Evolutionary conservation across 2,888 invertebrate species (phyloP), one percentile per base, ranked within the genome.

Genomic region (Scelioninae gen. 1): DNA sequence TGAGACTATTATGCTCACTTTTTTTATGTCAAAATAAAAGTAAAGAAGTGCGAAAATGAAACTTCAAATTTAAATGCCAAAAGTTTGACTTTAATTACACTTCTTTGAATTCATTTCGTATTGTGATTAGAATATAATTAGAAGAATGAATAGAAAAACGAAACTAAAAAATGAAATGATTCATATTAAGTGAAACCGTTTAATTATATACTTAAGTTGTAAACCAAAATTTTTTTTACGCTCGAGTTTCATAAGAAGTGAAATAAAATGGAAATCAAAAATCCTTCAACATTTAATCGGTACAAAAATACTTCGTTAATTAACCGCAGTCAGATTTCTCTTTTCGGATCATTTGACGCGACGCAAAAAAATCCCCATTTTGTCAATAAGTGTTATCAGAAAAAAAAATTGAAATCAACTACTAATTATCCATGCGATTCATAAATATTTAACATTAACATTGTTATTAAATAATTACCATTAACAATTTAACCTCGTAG

Each of bases 401-500:
- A 60, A 38, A 51, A 45, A 43, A 49, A 16, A 0, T 29, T 58
- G 31, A 43, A 77, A 77, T 69, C 47, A n/a, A 15, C 32, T 10
- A 23, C 32, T 62, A 60, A 68, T 77, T 62, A 32, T 56, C 13
- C 40, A 40, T 9, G 23, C 63, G 34, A 65, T 69, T 69, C 63
- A 62, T 55, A 62, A 75, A 63, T 55, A 68, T 62, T 80, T 58
- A 66, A 31, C 60, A 66, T 66, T 60, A 69, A 75, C 69, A 81
- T 81, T 75, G 80, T 81, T 69, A 81, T 81, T 69, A 68, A 81
- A 81, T 75, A 75, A 75, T 81, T 69, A 63, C 34, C 58, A 75
- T 56, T 49, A 56, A 81, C 49, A 53, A 75, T 81, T 81, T 75
- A 80, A 75, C 74, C 68, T 68, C 62, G 43, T 32, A 15, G 45